phyloP scores from a whole-genome alignment of 2,888 invertebrate genomes.

The Malthinus seriepunctatus region DNA sequence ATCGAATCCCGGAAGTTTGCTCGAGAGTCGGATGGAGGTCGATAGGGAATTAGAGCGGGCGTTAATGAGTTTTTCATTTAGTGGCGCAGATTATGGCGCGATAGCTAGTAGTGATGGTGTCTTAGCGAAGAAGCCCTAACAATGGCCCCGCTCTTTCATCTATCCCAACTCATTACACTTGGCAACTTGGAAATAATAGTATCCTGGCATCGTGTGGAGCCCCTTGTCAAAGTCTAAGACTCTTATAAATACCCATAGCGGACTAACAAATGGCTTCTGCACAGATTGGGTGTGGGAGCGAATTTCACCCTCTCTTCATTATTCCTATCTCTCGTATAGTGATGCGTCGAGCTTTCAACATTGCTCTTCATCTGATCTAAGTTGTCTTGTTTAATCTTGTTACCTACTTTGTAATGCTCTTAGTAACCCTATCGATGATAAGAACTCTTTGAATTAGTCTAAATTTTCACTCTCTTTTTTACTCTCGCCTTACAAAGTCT shows the following conservation, averaged over 20 bases:
- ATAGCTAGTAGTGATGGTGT: slow-evolving; percentile 40
- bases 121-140: slow-evolving; percentile 38
- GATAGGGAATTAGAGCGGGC: slow-evolving; percentile 42
- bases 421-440: no score
- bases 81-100: slow-evolving; percentile 46
- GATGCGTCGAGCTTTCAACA: slow-evolving; percentile 6
- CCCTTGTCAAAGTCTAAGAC: slow-evolving; percentile 23
- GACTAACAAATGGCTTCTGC: slow-evolving; percentile 21
- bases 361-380: slow-evolving; percentile 14
- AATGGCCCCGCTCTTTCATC: slow-evolving; percentile 38
- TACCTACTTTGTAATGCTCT: slow-evolving; percentile 19
- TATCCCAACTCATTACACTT: slow-evolving; percentile 29
- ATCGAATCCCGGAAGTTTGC: slow-evolving; percentile 26
- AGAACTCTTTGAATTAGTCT: no score
- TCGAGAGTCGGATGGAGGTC: slow-evolving; percentile 24
- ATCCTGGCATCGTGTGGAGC: slow-evolving; percentile 18
- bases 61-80: slow-evolving; percentile 52
- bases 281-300: slow-evolving; percentile 17
- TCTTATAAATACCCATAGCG: slow-evolving; percentile 22
- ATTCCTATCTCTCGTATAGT: slow-evolving; percentile 10
- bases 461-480: no score
- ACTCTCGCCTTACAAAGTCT: no score
- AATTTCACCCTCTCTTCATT: slow-evolving; percentile 18
- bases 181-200: slow-evolving; percentile 26
- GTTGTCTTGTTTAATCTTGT: slow-evolving; percentile 19